Base-by-base conservation (phyloP, 2,888 invertebrate species). In the Epirrhoe tristata region DNA sequence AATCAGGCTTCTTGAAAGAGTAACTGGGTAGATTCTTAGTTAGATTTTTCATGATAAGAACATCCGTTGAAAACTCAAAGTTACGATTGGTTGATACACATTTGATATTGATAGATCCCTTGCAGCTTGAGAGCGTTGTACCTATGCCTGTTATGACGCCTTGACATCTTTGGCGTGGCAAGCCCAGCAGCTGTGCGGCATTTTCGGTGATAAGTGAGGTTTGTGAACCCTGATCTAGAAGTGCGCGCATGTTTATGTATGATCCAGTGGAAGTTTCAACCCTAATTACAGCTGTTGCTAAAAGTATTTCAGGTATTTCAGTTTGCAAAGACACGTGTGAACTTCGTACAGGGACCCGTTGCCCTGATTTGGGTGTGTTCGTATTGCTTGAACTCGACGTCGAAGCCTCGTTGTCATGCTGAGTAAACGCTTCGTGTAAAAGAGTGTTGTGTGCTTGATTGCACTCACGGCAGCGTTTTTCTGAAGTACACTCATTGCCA, bases 171-270 rank as follows among this genome's bases (percentile, higher is more conserved):
- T 34, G 34, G 34, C 34, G 34, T 34, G 34, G 34, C 34, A 34
- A 7, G 6, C 34, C 34, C 7, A 34, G 34, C 6, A 34, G 34
- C 34, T 34, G 34, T 34, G 34, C 34, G 1, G 34, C 34, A 34
- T 34, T 34, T 34, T 34, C 34, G 34, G 34, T 34, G 34, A 56
- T 56, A 6, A 56, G 31, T 24, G 56, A 46, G 0, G 56, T 46
- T 24, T 56, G 56, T 7, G 56, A 56, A 6, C 56, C 56, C 7
- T 56, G 56, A 31, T 56, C 56, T 5, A 56, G 6, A n/a, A 56
- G 43, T 0, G 56, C 43, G 4, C 56, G 24, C 43, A 56, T 24
- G 6, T n/a, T 12, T 5, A 17, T 24, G 12, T 6, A 31, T 0
- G 56, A 17, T 0, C 56, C 56, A 43, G 17, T 16, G n/a, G n/a